A percentile compares a stretch with the other conserved stretches of the same genome.
These are phyloP conservation scores for Montipora capitata DNA, from an alignment of 92 coral and sea anemone species.

Conservation along the genomic window DNA sequence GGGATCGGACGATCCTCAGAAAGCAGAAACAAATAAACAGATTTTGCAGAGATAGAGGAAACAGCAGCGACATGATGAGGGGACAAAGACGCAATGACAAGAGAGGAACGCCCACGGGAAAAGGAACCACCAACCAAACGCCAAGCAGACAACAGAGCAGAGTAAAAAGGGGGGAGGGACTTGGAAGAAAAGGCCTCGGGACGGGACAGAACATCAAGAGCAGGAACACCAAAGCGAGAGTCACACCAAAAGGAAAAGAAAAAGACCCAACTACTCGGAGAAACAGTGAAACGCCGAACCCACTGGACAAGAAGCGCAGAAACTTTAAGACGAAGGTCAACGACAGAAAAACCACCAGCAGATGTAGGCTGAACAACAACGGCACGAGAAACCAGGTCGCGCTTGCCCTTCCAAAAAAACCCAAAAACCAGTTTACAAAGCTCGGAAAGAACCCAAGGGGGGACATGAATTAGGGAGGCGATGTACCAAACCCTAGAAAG, in stretches of 20 bases:
- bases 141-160: not conserved
- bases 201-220: too few relatives aligned
- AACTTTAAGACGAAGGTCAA: not conserved
- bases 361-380: conserved; percentile 6
- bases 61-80: too few relatives aligned
- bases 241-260: too few relatives aligned
- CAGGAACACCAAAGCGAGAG: too few relatives aligned
- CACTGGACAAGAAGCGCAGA: conserved; percentile 13
- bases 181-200: too few relatives aligned
- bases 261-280: not conserved
- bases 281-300: not conserved
- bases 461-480: not conserved
- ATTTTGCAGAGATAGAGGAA: too few relatives aligned
- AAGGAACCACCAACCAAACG: not conserved
- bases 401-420: conserved; percentile 5
- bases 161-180: too few relatives aligned
- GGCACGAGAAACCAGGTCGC: not conserved
- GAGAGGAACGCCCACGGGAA: too few relatives aligned
- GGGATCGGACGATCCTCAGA: too few relatives aligned
- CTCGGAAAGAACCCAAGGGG: not conserved
- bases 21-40: too few relatives aligned
- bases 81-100: too few relatives aligned
- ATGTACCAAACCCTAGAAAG: conserved; percentile 27
- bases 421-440: not conserved
- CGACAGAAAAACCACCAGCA: conserved; percentile 4